A percentile compares a stretch with the other conserved stretches of the same genome.
Evolutionary conservation across 2,113 vertebrate genomes (phyloP).

Genomic region (Pantherophis guttatus): DNA sequence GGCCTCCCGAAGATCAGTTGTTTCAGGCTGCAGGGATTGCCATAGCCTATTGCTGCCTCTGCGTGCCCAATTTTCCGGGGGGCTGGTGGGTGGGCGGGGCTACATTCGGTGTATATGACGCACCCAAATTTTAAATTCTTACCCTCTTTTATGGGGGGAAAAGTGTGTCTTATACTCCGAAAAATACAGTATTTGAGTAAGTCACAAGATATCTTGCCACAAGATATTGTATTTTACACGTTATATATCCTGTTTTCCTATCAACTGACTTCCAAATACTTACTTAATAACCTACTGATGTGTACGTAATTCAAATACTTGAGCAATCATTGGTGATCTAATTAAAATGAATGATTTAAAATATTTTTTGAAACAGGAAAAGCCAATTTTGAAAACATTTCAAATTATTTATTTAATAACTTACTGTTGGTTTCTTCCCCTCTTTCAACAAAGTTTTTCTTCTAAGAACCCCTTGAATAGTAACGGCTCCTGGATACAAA

Average conservation of each 20-base stretch:
- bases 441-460: conserved; percentile 96
- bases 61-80: no score
- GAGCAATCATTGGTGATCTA: not conserved
- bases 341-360: not conserved
- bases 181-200: not conserved
- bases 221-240: not conserved
- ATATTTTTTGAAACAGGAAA: not conserved
- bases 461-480: conserved; percentile 93
- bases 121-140: no score
- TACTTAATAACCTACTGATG: not conserved
- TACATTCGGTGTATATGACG: no score
- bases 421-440: conserved; percentile 97
- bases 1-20: no score
- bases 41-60: no score
- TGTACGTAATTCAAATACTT: not conserved
- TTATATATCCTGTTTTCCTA: not conserved
- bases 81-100: no score
- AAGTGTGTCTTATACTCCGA: no score
- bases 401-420: conserved; percentile 38
- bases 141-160: no score
- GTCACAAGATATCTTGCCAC: not conserved
- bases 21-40: no score
- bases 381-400: not conserved
- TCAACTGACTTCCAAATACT: not conserved
- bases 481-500: conserved; percentile 92